These are phyloP conservation scores for Cataglyphis livida DNA, from an alignment of 2,888 invertebrate genomes.

Conservation along the genomic window DNA sequence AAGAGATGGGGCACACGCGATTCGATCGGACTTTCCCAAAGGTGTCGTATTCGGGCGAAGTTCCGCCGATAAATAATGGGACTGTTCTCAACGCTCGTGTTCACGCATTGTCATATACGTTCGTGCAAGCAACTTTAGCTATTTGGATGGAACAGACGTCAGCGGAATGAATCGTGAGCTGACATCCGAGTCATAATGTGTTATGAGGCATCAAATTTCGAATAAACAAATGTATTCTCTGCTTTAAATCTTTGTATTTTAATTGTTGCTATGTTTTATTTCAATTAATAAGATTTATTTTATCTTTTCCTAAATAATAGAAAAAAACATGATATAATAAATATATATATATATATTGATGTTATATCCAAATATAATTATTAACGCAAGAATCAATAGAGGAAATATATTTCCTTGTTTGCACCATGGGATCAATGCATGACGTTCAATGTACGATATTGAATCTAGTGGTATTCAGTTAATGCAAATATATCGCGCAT, in stretches of 20 bases:
- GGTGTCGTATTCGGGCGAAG: constrained; percentile 51
- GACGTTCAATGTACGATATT: not conserved
- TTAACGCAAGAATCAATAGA: not conserved
- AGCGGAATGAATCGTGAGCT: constrained; percentile 45
- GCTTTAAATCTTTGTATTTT: not conserved
- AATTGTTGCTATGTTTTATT: not conserved
- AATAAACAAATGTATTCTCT: constrained; percentile 21
- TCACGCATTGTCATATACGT: constrained; percentile 48
- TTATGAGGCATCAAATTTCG: constrained; percentile 41
- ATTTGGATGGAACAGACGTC: constrained; percentile 37
- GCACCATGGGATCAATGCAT: not conserved
- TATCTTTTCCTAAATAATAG: not conserved
- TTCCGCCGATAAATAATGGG: constrained; percentile 58
- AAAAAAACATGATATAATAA: not conserved
- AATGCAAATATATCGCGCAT: not conserved
- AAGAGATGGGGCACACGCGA: constrained; percentile 8
- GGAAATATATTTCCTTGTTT: not conserved
- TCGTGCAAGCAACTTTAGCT: constrained; percentile 50
- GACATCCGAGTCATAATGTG: constrained; percentile 23
- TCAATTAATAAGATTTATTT: not conserved
- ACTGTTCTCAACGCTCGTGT: constrained; percentile 35
- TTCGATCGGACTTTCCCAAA: constrained; percentile 57
- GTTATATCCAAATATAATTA: not conserved
- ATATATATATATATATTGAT: not conserved
- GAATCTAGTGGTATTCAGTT: not conserved